These are phyloP conservation scores for Amblyteles armatorius DNA, from an alignment of 2,888 invertebrate genomes.

Conservation along the genomic window DNA sequence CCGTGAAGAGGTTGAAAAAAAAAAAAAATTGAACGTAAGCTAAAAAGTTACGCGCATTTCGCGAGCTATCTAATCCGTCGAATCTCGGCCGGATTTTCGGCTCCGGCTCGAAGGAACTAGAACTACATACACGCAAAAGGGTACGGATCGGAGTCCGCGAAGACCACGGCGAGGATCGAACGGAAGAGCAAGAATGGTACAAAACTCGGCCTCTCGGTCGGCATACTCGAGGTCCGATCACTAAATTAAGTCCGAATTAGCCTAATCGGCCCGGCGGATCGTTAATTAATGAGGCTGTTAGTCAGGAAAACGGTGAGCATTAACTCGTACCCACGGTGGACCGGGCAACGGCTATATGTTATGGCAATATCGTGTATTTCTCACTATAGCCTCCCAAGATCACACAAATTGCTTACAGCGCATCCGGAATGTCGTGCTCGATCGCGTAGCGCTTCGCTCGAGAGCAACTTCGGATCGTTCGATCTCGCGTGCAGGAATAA, in stretches of 20 bases:
- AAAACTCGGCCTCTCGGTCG: background rate
- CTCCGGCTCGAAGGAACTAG: background rate
- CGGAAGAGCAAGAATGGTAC: background rate
- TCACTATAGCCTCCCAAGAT: constrained; percentile 77
- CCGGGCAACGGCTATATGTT: constrained; percentile 77
- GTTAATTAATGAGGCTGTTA: constrained; percentile 82
- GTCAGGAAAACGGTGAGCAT: constrained; percentile 78
- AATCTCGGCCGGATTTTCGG: constrained; percentile 22
- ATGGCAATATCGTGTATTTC: constrained; percentile 82
- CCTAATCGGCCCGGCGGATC: constrained; percentile 79
- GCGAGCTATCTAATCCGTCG: constrained; percentile 7
- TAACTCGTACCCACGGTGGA: constrained; percentile 79
- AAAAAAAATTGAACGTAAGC: constrained; percentile 2
- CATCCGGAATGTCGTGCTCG: constrained; percentile 75
- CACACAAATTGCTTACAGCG: constrained; percentile 82
- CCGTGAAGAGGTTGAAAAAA: background rate
- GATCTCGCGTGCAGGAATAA: constrained; percentile 39
- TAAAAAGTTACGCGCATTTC: constrained; percentile 13
- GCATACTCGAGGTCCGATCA: constrained; percentile 71
- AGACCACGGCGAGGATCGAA: background rate
- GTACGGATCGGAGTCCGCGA: background rate
- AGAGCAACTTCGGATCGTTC: background rate
- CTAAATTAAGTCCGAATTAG: constrained; percentile 81
- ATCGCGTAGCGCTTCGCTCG: constrained; percentile 17
- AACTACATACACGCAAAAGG: background rate